Conservation (phyloP, 1,140 invertebrate species). For the Panulirus ornatus region DNA sequence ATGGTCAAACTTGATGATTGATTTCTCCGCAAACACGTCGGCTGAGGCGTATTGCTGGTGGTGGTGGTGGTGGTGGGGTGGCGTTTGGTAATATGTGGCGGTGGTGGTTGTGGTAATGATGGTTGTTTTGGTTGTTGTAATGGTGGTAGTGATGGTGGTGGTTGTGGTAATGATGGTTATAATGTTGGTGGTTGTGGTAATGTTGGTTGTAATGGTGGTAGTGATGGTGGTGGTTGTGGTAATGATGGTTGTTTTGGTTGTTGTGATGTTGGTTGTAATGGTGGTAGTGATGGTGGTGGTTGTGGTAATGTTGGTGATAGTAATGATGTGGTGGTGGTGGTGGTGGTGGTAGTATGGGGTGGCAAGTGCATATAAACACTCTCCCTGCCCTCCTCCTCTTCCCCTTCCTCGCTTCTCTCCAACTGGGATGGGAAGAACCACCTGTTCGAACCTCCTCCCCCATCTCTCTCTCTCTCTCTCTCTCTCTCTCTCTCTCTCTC, state of each 20-base stretch:
- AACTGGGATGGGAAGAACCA: too few relatives aligned
- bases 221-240: not conserved
- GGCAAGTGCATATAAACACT: not conserved
- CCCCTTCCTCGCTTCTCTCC: not conserved
- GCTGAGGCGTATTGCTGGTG: not conserved
- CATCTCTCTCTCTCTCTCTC: not conserved
- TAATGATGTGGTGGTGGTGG: not conserved
- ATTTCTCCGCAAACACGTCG: constrained; percentile 44
- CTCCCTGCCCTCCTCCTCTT: too few relatives aligned
- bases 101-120: not conserved
- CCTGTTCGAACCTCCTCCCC: too few relatives aligned
- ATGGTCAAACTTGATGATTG: constrained; percentile 52
- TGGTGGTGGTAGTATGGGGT: not conserved
- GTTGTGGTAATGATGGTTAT: not conserved
- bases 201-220: not conserved
- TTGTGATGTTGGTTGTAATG: not conserved
- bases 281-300: not conserved
- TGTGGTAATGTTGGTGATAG: not conserved
- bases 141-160: not conserved
- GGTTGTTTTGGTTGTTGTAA: not conserved
- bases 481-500: not conserved
- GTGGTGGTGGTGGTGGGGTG: not conserved
- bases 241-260: not conserved
- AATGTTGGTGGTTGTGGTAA: not conserved
- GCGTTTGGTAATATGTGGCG: not conserved